Evolutionary conservation across 2,888 invertebrate species (phyloP).

Genomic region (Adelphocoris suturalis): DNA sequence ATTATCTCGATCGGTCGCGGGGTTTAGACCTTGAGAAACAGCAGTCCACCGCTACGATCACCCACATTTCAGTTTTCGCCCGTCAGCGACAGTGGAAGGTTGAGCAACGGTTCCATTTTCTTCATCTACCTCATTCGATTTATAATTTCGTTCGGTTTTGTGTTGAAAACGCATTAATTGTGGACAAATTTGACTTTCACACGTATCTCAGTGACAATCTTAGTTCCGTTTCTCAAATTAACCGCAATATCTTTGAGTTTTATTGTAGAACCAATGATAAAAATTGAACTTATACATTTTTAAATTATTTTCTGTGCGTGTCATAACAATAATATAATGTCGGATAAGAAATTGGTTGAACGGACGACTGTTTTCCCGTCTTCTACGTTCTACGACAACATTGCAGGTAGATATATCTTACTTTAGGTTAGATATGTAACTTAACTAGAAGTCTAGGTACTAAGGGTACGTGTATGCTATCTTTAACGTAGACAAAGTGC

Average conservation of each 20-base stretch:
- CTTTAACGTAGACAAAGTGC: too few species aligned
- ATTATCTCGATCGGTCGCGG: too few species aligned
- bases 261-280: too few species aligned
- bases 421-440: too few species aligned
- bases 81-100: not conserved
- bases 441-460: too few species aligned
- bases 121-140: not conserved
- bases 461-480: too few species aligned
- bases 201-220: too few species aligned
- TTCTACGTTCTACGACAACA: constrained; percentile 43
- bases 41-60: not conserved
- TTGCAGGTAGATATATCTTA: not conserved
- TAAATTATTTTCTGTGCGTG: too few species aligned
- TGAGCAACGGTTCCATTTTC: not conserved
- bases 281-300: too few species aligned
- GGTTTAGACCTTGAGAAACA: not conserved
- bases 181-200: too few species aligned
- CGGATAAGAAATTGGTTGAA: constrained; percentile 5
- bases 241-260: too few species aligned
- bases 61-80: not conserved
- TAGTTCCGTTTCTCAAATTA: too few species aligned
- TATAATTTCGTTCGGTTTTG: not conserved
- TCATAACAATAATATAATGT: not conserved
- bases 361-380: constrained; percentile 15
- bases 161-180: not conserved